phyloP scores from a whole-genome alignment of 2,888 invertebrate species.

The Chymomyza amoena region DNA sequence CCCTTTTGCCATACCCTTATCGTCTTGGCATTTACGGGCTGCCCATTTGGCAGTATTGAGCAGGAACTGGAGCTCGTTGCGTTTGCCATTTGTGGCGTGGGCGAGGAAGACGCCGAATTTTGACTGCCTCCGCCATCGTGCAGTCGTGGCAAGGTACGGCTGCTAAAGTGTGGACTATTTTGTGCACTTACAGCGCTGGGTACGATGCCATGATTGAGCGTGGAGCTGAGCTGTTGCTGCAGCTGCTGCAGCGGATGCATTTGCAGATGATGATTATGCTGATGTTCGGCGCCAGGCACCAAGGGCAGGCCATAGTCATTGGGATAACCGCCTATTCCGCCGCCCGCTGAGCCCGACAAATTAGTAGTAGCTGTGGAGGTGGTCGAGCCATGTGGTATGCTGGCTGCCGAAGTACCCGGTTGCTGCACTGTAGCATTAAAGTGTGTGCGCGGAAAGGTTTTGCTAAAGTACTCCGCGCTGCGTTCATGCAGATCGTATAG shows the following conservation, averaged over 20 bases:
- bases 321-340: slow-evolving; percentile 82
- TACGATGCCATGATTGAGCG: slow-evolving; percentile 48
- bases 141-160: slow-evolving; percentile 62
- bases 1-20: slow-evolving; percentile 93
- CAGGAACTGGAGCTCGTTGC: slow-evolving; percentile 63
- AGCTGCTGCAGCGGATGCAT: slow-evolving; percentile 79
- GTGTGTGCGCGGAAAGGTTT: slow-evolving; percentile 82
- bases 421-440: slow-evolving; percentile 55
- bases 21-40: slow-evolving; percentile 86
- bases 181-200: slow-evolving; percentile 42
- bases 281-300: slow-evolving; percentile 79
- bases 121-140: slow-evolving; percentile 54
- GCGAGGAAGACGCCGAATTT: slow-evolving; percentile 49
- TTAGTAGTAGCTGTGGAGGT: slow-evolving; percentile 77
- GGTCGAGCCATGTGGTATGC: slow-evolving; percentile 50
- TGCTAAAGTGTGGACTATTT: slow-evolving; percentile 68
- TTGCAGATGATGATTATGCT: slow-evolving; percentile 76
- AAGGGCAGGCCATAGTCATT: slow-evolving; percentile 89
- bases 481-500: slow-evolving; percentile 77
- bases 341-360: slow-evolving; percentile 62
- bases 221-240: slow-evolving; percentile 75
- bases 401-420: slow-evolving; percentile 7
- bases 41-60: slow-evolving; percentile 75
- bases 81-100: slow-evolving; percentile 42
- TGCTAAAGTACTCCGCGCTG: slow-evolving; percentile 81